phyloP scores from a whole-genome alignment of 2,888 invertebrate genomes.

The Stomorhina lunata region DNA sequence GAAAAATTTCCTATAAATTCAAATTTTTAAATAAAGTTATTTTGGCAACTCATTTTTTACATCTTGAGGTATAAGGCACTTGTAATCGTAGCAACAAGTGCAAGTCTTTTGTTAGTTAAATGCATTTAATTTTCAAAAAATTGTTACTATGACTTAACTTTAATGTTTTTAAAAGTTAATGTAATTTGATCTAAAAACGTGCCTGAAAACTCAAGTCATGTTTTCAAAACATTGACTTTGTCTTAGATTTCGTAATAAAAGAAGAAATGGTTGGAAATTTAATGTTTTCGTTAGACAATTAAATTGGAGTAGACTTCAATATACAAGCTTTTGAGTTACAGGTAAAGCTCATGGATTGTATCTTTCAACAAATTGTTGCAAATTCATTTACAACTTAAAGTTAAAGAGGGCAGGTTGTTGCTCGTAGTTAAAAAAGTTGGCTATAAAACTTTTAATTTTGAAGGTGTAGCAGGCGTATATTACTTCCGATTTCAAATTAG shows the following conservation, averaged over 20 bases:
- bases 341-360: not conserved
- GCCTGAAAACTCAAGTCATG: slow-evolving; percentile 39
- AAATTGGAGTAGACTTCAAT: slow-evolving; percentile 41
- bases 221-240: slow-evolving; percentile 27
- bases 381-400: not conserved
- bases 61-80: slow-evolving; percentile 23
- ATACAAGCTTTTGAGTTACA: not conserved
- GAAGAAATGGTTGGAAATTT: slow-evolving; percentile 8
- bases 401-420: not conserved
- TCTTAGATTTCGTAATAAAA: not conserved
- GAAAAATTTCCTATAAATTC: too few species aligned
- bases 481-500: too few species aligned
- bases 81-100: slow-evolving; percentile 60
- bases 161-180: slow-evolving; percentile 23
- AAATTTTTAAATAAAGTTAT: too few species aligned
- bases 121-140: slow-evolving; percentile 28
- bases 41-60: not conserved
- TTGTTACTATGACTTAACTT: slow-evolving; percentile 16
- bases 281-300: slow-evolving; percentile 1
- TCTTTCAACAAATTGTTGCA: not conserved
- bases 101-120: slow-evolving; percentile 13
- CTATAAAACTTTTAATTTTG: too few species aligned
- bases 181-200: slow-evolving; percentile 64
- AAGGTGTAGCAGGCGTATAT: too few species aligned
- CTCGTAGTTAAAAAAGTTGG: too few species aligned